phyloP scores from a whole-genome alignment of 2,797 vertebrate species.

The Australoheros facetus region DNA sequence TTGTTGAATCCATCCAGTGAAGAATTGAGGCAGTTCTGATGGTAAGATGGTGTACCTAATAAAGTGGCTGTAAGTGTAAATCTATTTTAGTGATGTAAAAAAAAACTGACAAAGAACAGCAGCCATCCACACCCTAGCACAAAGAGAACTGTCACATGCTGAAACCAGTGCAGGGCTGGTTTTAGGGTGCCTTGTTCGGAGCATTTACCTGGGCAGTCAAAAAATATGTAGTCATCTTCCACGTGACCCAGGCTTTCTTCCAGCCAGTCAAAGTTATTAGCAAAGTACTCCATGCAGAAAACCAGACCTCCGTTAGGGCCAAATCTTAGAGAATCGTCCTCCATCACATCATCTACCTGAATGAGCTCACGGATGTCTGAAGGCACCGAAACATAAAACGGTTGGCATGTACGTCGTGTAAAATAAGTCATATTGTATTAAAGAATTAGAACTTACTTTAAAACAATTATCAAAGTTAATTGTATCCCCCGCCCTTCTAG shows the following conservation, averaged over 20 bases:
- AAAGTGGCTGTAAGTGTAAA: background rate
- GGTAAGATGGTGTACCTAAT: background rate
- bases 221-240: constrained; percentile 96
- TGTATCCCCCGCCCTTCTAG: background rate
- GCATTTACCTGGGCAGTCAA: constrained; percentile 93
- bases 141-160: background rate
- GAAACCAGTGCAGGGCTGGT: background rate
- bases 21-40: background rate
- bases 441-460: background rate
- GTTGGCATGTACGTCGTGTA: background rate
- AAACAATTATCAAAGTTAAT: background rate
- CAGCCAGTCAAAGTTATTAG: constrained; percentile 95
- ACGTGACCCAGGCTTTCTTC: constrained; percentile 91
- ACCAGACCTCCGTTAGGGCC: constrained; percentile 96
- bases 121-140: background rate
- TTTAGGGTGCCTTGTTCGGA: background rate
- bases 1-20: no score
- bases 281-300: constrained; percentile 99
- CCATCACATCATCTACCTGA: constrained; percentile 97
- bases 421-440: background rate
- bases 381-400: constrained; percentile 1
- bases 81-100: background rate
- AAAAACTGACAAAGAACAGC: background rate
- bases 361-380: constrained; percentile 95
- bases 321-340: constrained; percentile 89